A percentile compares a stretch with the other conserved stretches of the same genome.
These are phyloP conservation scores for Saguinus imperator DNA, from an alignment of 2,113 vertebrate genomes.

Conservation along the genomic window DNA sequence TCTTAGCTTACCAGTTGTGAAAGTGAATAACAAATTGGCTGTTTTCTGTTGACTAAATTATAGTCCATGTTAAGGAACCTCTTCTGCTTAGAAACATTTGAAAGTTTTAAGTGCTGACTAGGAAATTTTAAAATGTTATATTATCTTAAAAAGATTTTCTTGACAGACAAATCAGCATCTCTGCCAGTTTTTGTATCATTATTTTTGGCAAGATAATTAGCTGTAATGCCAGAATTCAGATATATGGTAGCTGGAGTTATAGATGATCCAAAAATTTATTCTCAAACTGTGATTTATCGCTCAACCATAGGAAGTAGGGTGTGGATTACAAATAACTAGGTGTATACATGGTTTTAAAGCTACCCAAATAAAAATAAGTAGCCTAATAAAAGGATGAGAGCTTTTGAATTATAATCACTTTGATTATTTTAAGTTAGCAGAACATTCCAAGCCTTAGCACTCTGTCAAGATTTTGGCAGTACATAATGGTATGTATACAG, in stretches of 20 bases:
- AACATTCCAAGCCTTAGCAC: constrained; percentile 9
- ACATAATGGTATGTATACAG: not conserved
- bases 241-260: constrained; percentile 69
- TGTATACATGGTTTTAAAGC: constrained; percentile 53
- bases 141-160: constrained; percentile 76
- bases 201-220: constrained; percentile 78
- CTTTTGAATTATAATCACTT: constrained; percentile 34
- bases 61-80: not conserved
- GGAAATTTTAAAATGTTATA: constrained; percentile 74
- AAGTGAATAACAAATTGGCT: constrained; percentile 11
- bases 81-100: constrained; percentile 53
- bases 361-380: constrained; percentile 35
- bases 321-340: constrained; percentile 65
- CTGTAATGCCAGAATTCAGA: constrained; percentile 74
- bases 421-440: constrained; percentile 45
- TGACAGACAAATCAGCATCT: constrained; percentile 76
- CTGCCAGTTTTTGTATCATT: constrained; percentile 79
- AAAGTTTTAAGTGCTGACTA: constrained; percentile 76
- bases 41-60: constrained; percentile 50
- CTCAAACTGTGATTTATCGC: constrained; percentile 69
- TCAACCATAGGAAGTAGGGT: constrained; percentile 53
- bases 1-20: constrained; percentile 28
- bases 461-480: constrained; percentile 17
- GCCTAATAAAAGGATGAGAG: constrained; percentile 45
- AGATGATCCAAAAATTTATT: constrained; percentile 78